phyloP scores from a whole-genome alignment of 2,888 invertebrate species.

The Ceramica pisi region DNA sequence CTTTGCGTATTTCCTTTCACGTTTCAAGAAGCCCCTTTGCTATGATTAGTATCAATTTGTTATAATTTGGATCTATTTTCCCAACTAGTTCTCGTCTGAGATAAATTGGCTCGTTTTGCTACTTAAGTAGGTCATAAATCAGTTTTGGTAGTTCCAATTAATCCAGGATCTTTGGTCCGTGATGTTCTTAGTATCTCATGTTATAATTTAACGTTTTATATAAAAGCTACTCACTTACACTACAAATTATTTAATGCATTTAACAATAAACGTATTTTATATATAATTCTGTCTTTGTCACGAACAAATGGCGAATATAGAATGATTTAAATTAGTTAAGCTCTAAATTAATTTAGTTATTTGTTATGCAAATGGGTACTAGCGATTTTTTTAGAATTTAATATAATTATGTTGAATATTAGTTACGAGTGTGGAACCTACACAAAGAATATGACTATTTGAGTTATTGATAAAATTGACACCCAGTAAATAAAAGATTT shows the following conservation, averaged over 20 bases:
- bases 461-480: neutral
- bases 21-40: constrained; percentile 5
- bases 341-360: neutral
- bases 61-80: constrained; percentile 31
- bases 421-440: neutral
- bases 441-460: too few species aligned
- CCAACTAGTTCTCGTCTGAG: constrained; percentile 16
- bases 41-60: constrained; percentile 38
- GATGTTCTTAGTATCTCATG: neutral
- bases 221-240: neutral
- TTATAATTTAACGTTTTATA: neutral
- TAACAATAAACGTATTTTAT: neutral
- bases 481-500: neutral
- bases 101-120: constrained; percentile 24
- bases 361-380: neutral
- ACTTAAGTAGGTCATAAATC: constrained; percentile 13
- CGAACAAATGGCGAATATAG: neutral
- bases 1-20: constrained; percentile 6
- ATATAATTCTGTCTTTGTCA: neutral
- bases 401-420: neutral
- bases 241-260: neutral
- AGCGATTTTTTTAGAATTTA: neutral
- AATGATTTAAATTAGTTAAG: neutral
- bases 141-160: constrained; percentile 16
- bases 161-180: neutral